Percentiles rank a stretch among this genome's conserved stretches.
phyloP scores from a whole-genome alignment of 2,888 invertebrate genomes.

The Sphaerophoria rueppellii region DNA sequence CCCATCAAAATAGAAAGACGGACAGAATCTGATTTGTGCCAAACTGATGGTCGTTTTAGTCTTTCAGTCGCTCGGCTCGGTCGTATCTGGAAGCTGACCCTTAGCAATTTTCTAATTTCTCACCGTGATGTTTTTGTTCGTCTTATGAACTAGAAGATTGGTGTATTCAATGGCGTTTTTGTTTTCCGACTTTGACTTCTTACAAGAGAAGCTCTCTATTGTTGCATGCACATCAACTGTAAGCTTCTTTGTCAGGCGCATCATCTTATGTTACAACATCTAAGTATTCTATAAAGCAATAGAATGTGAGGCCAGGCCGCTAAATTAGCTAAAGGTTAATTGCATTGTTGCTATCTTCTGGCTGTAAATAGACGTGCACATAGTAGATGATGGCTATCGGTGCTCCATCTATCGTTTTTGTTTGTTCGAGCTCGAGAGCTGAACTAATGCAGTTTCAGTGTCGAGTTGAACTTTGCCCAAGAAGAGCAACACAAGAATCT shows the following conservation, averaged over 20 bases:
- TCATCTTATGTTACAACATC: slow-evolving; percentile 59
- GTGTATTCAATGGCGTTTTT: neutral
- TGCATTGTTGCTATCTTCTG: slow-evolving; percentile 66
- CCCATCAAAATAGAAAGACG: slow-evolving; percentile 25
- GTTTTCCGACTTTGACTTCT: slow-evolving; percentile 1
- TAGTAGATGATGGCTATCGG: slow-evolving; percentile 50
- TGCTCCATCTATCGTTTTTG: slow-evolving; percentile 65
- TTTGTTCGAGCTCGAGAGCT: slow-evolving; percentile 49
- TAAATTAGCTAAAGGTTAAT: slow-evolving; percentile 73
- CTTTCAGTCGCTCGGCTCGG: neutral
- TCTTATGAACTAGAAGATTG: slow-evolving; percentile 11
- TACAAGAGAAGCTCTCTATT: slow-evolving; percentile 25
- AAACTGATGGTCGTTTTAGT: neutral
- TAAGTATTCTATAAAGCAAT: too few species aligned
- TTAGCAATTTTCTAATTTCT: slow-evolving; percentile 68
- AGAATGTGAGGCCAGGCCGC: slow-evolving; percentile 56
- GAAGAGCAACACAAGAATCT: slow-evolving; percentile 1
- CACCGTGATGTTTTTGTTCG: slow-evolving; percentile 33
- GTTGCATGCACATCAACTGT: slow-evolving; percentile 29
- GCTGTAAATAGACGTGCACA: neutral
- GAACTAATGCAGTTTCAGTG: slow-evolving; percentile 69
- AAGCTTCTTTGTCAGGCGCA: slow-evolving; percentile 29
- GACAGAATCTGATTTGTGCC: neutral
- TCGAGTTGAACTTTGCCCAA: slow-evolving; percentile 27
- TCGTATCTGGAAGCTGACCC: slow-evolving; percentile 66